These are phyloP conservation scores for Apamea crenata DNA, from an alignment of 2,888 invertebrate species.

Conservation along the genomic window DNA sequence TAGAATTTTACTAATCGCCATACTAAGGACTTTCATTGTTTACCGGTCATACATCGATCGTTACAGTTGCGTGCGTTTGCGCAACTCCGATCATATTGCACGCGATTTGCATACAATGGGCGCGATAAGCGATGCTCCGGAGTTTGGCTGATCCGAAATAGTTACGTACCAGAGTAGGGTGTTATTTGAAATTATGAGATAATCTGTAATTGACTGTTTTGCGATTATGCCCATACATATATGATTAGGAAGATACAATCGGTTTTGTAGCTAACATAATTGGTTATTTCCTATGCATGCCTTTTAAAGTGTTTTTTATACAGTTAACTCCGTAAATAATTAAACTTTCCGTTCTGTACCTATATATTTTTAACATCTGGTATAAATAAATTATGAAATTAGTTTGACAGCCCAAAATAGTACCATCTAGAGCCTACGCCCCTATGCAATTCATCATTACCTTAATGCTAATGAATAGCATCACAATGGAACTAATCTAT, in stretches of 20 bases:
- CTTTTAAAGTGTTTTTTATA: neutral
- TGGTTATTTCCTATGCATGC: constrained; percentile 34
- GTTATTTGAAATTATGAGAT: constrained; percentile 55
- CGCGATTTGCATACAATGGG: constrained; percentile 86
- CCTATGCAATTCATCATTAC: constrained; percentile 10
- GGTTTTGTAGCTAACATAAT: constrained; percentile 22
- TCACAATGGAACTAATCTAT: constrained; percentile 20
- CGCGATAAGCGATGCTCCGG: constrained; percentile 77
- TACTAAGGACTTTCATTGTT: constrained; percentile 67
- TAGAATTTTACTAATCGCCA: constrained; percentile 57
- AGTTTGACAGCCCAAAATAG: neutral
- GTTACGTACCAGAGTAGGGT: constrained; percentile 44
- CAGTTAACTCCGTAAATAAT: neutral
- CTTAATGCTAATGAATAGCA: constrained; percentile 12
- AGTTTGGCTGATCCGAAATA: constrained; percentile 64
- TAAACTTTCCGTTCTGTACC: neutral
- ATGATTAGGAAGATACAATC: constrained; percentile 43
- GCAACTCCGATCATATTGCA: constrained; percentile 82
- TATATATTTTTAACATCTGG: neutral
- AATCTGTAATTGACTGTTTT: constrained; percentile 45
- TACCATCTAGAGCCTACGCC: neutral
- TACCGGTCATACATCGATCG: constrained; percentile 67
- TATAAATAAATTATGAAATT: neutral
- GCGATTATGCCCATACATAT: constrained; percentile 41
- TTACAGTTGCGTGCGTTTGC: constrained; percentile 78